Percentiles rank a stretch among this genome's conserved stretches.
phyloP scores from a whole-genome alignment of 1,140 invertebrate genomes.

The Diprion similis region DNA sequence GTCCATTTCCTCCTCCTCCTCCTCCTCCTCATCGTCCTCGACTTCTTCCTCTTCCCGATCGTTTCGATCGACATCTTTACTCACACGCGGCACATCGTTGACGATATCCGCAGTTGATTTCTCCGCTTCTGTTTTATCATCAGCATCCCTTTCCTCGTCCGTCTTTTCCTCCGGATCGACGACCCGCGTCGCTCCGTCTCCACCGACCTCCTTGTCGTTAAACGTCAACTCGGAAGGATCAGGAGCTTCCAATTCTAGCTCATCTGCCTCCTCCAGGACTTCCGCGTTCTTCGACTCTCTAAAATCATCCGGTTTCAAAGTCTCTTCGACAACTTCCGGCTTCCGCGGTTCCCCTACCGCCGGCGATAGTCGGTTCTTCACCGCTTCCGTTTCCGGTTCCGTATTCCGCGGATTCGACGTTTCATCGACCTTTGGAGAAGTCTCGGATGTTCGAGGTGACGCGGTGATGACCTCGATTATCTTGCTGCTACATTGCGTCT shows the following conservation, averaged over 20 bases:
- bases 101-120: background rate
- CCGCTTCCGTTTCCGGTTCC: background rate
- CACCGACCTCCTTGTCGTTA: background rate
- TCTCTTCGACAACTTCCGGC: background rate
- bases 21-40: background rate
- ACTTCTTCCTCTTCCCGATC: conserved; percentile 17
- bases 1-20: conserved; percentile 14
- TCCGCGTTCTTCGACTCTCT: background rate
- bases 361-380: too few relatives aligned
- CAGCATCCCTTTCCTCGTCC: background rate
- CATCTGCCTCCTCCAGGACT: background rate
- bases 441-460: too few relatives aligned
- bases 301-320: background rate
- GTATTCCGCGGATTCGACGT: background rate
- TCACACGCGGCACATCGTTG: background rate
- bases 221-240: background rate
- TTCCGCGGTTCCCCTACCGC: background rate
- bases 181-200: background rate
- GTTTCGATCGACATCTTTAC: conserved; percentile 9
- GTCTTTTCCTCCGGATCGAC: background rate
- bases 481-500: background rate
- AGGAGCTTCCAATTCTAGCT: background rate
- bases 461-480: too few relatives aligned
- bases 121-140: background rate
- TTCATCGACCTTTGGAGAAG: too few relatives aligned